Base-by-base conservation (phyloP, 2,113 vertebrate species). In the Chloroceryle aenea region DNA sequence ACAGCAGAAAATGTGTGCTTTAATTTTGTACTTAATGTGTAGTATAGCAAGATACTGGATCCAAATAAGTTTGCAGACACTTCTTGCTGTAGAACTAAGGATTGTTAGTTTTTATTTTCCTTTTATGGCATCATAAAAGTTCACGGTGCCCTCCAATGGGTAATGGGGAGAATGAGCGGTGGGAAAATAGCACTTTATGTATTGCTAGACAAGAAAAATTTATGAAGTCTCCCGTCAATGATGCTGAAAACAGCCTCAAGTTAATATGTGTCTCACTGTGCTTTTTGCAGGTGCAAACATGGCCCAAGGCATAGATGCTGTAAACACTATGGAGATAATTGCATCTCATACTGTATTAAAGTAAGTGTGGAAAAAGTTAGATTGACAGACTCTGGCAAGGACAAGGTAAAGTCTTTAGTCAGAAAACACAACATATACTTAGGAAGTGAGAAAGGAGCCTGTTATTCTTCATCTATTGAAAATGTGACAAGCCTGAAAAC, bases 231-330 rank as follows among this genome's bases (percentile, higher is more conserved):
- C 68, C 48, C 68, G 85, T 78, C 0, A 10, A 79, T 91, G 85
- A 86, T 0, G 14, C 50, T 64, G 83, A 79, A 95, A 94, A 75
- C 52, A 84, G 67, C 78, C 84, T 66, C 0, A 8, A 67, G 43
- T 90, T 93, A 90, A 93, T 94, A 76, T 5, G 90, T 73, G 43
- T 90, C 92, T 89, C 86, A 88, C 95, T 97, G 76, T 91, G 96
- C 86, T 95, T 68, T 97, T 95, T 98, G 92, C 97, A 99, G 99
- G 98, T 99, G 99, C 98, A 99, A 98, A 97, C 98, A 97, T 68
- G 99, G 99, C 94, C 99, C 99, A 82, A 99, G 99, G 86, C 99
- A 99, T 98, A 98, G 99, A 97, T 99, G 99, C 97, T 99, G 99
- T 97, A 99, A 99, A 97, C 99, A 99, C 97, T 98, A 99, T 85